Evolutionary conservation across 2,113 vertebrate genomes (phyloP), one percentile per base, ranked within the genome.

Genomic region (Bolborhynchus lineola): DNA sequence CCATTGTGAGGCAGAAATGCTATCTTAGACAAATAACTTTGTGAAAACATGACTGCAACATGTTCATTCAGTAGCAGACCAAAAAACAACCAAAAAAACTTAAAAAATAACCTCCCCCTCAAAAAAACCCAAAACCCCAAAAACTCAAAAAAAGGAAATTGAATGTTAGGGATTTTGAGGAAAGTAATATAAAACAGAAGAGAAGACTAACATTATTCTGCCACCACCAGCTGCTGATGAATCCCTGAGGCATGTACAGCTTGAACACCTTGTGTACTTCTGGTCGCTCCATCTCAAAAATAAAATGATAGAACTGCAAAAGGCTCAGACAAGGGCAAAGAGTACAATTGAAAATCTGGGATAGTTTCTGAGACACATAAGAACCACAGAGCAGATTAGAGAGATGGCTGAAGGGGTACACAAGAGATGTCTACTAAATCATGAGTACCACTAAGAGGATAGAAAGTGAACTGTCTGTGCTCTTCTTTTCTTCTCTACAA

Each of bases 111-210:
- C 20, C 33, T 33, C 53, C 11, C 21, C 12, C 3, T 11, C 39
- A 47, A 21, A 33, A 55, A 55, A 20, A 0, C 3, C 50, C 8
- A 1, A 20, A 57, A 60, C 9, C 26, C 6, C 8, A 25, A 42
- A 28, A 24, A 14, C 41, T 11, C 57, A 25, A 52, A 33, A 26
- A 50, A 59, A 39, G 19, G 24, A 82, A 91, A 82, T 57, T 52
- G n/a, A 91, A 86, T 65, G 49, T 88, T 92, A 86, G 53, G 31
- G 44, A 70, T 81, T 88, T 72, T 69, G 67, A 78, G 25, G 15
- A 86, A 86, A 92, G 21, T 44, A 81, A 88, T 89, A 92, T 62
- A 94, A 92, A 96, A 31, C 37, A 94, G 41, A 86, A 64, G 28
- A 80, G 72, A 72, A 65, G 42, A 80, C 84, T 82, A 92, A 79